Conservation (phyloP, 1,140 invertebrate species). For the Drosophila arizonae region DNA sequence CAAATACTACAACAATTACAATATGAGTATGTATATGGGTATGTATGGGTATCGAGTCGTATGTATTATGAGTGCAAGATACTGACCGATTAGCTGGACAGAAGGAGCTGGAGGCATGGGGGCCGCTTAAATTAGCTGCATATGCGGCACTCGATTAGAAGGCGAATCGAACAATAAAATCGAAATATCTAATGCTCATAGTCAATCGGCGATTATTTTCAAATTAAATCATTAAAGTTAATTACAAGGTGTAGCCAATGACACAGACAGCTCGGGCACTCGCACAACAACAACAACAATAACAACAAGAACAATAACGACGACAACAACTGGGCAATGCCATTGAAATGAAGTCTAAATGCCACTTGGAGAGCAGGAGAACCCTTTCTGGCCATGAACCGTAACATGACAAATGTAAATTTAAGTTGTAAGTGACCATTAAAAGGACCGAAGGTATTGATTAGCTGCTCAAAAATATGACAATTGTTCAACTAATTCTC, state of each 20-base stretch:
- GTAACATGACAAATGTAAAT: constrained; percentile 6
- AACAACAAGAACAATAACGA: background rate
- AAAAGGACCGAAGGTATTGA: background rate
- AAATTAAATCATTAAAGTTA: constrained; percentile 76
- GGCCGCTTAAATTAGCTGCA: constrained; percentile 22
- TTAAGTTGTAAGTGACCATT: background rate
- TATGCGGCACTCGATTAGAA: constrained; percentile 44
- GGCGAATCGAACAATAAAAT: constrained; percentile 49
- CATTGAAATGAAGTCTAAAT: constrained; percentile 26
- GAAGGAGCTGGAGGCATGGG: background rate
- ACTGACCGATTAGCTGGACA: background rate
- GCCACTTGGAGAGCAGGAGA: background rate
- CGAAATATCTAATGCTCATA: constrained; percentile 42
- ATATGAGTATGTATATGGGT: no score
- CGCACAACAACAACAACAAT: background rate
- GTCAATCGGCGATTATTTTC: constrained; percentile 64
- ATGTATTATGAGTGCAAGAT: background rate
- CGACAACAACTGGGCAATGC: constrained; percentile 24
- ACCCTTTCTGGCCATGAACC: constrained; percentile 1
- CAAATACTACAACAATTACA: no score
- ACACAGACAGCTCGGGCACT: constrained; percentile 2
- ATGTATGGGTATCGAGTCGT: no score
- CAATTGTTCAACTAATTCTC: background rate
- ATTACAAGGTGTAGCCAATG: constrained; percentile 50
- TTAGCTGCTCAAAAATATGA: constrained; percentile 2